Evolutionary conservation across 92 coral and sea anemone genomes (phyloP).

Genomic region (Meandrina meandrites): DNA sequence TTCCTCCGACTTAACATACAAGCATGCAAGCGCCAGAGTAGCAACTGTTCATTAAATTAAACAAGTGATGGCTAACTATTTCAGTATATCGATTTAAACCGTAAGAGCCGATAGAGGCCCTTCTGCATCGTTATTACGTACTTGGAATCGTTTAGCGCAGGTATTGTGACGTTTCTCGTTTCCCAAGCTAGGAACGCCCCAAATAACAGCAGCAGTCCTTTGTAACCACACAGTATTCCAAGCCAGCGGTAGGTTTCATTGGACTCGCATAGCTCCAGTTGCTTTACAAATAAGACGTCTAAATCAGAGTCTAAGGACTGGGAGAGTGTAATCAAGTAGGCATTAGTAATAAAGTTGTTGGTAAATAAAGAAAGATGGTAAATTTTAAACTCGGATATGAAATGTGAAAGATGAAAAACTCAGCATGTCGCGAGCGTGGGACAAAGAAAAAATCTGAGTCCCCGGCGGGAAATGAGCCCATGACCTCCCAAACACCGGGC

Average conservation of each 20-base stretch:
- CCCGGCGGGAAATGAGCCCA: too few species aligned
- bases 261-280: slow-evolving; percentile 80
- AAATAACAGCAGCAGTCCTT: slow-evolving; percentile 81
- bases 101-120: background rate
- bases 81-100: background rate
- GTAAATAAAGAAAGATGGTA: too few species aligned
- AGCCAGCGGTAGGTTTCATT: slow-evolving; percentile 76
- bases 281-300: slow-evolving; percentile 64
- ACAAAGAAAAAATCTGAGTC: too few species aligned
- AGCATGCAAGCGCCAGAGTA: too few species aligned
- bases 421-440: too few species aligned
- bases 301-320: slow-evolving; percentile 46
- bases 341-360: too few species aligned
- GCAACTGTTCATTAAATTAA: background rate
- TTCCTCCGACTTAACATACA: too few species aligned
- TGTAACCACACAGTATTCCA: slow-evolving; percentile 78
- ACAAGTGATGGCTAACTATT: background rate
- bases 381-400: too few species aligned
- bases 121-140: slow-evolving; percentile 6
- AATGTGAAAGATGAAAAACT: too few species aligned
- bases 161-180: slow-evolving; percentile 90
- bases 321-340: background rate
- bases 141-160: slow-evolving; percentile 95
- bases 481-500: too few species aligned
- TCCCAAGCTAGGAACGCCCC: slow-evolving; percentile 98